A percentile compares a stretch with the other conserved stretches of the same genome.
phyloP scores from a whole-genome alignment of 2,113 vertebrate genomes.

The Rafetus swinhoei region DNA sequence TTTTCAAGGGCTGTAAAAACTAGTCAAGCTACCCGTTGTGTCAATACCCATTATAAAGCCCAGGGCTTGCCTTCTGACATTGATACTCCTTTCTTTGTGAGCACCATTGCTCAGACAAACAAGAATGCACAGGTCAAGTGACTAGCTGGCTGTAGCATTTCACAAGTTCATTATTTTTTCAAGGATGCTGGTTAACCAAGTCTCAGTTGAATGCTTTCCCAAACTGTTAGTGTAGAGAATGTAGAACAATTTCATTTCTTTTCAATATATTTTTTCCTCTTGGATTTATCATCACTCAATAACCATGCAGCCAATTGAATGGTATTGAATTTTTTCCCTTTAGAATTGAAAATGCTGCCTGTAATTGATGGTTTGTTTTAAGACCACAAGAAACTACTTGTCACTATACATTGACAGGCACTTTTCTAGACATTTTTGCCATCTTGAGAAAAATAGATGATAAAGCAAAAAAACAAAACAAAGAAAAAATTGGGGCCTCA shows the following conservation, averaged over 20 bases:
- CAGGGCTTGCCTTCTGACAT: neutral
- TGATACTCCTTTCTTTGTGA: neutral
- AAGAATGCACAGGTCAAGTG: neutral
- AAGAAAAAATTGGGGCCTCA: no score
- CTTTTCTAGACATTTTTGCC: constrained; percentile 65
- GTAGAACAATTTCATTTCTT: neutral
- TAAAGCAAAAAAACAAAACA: constrained; percentile 41
- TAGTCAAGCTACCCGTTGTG: neutral
- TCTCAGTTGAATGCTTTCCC: constrained; percentile 2
- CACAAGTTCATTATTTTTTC: neutral
- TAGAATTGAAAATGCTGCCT: constrained; percentile 59
- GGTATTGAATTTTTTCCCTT: constrained; percentile 37
- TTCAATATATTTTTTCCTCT: neutral
- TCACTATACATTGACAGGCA: constrained; percentile 64
- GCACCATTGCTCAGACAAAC: neutral
- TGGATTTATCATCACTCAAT: constrained; percentile 8
- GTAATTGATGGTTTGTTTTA: constrained; percentile 70
- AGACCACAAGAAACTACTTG: constrained; percentile 70
- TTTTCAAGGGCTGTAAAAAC: neutral
- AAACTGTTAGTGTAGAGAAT: neutral
- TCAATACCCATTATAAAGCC: neutral
- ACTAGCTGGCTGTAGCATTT: neutral
- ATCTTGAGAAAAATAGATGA: constrained; percentile 66
- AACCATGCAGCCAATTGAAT: constrained; percentile 10
- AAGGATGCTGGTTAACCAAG: neutral